Evolutionary conservation across 2,113 vertebrate species (phyloP).

Genomic region (Lipotes vexillifer): DNA sequence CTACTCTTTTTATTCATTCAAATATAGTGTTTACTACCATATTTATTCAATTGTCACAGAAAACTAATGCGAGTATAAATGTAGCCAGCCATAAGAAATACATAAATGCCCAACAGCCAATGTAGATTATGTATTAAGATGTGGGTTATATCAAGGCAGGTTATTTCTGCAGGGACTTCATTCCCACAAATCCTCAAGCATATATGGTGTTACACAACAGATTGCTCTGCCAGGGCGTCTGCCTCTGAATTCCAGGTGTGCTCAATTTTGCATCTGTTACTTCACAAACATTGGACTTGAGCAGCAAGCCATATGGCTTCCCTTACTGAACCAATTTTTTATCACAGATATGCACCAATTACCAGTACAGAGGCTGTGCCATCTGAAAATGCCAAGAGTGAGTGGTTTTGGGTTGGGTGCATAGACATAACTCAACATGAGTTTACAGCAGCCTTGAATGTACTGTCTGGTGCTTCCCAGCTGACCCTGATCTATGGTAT

Average conservation of each 20-base stretch:
- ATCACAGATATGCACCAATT: slow-evolving; percentile 58
- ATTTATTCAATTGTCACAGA: slow-evolving; percentile 50
- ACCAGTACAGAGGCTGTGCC: neutral
- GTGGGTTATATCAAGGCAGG: slow-evolving; percentile 24
- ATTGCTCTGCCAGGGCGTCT: slow-evolving; percentile 66
- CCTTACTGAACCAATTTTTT: slow-evolving; percentile 58
- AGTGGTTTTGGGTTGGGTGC: slow-evolving; percentile 46
- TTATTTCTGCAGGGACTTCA: slow-evolving; percentile 50
- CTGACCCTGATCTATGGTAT: slow-evolving; percentile 67
- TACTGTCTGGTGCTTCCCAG: slow-evolving; percentile 50
- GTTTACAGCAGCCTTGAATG: slow-evolving; percentile 41
- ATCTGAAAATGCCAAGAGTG: slow-evolving; percentile 51
- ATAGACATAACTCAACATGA: slow-evolving; percentile 57
- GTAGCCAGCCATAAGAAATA: slow-evolving; percentile 45
- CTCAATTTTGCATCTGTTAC: slow-evolving; percentile 69
- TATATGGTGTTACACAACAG: slow-evolving; percentile 50
- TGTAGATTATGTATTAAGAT: slow-evolving; percentile 62
- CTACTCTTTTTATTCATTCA: slow-evolving; percentile 1
- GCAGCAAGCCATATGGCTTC: slow-evolving; percentile 66
- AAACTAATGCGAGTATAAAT: slow-evolving; percentile 54
- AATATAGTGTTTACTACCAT: neutral
- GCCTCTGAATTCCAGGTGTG: slow-evolving; percentile 63
- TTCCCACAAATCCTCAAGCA: slow-evolving; percentile 53
- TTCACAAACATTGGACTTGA: slow-evolving; percentile 63
- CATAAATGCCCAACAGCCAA: slow-evolving; percentile 54